Conservation (phyloP, 2,113 vertebrate genomes). For the Pluvialis apricaria region DNA sequence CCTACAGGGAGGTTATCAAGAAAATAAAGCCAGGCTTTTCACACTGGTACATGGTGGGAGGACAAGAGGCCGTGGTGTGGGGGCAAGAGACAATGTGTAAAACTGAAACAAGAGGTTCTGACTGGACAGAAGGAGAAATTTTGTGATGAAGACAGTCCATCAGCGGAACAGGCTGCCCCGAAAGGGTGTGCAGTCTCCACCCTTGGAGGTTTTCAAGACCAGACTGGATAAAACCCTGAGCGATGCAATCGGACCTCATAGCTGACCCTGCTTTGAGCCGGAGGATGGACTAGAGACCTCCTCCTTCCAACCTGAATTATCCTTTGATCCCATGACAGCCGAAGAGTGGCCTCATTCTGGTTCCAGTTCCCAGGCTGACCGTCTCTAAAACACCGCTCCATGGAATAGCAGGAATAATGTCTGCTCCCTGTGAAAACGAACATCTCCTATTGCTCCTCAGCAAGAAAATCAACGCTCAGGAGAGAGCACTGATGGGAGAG, state of each 20-base stretch:
- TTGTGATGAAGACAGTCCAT: not conserved
- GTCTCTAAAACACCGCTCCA: not conserved
- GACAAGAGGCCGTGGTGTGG: not conserved
- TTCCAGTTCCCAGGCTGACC: not conserved
- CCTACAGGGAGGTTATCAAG: fast-evolving
- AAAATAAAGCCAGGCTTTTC: not conserved
- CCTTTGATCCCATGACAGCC: not conserved
- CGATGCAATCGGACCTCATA: not conserved
- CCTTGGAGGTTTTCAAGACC: not conserved
- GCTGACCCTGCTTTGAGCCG: not conserved
- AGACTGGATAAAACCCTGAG: not conserved
- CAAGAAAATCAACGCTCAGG: not conserved
- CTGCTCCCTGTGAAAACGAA: not conserved
- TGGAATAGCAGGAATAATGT: not conserved
- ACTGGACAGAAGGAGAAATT: not conserved
- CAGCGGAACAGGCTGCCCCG: not conserved
- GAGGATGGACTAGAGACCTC: not conserved
- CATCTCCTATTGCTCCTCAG: not conserved
- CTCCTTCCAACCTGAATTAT: not conserved
- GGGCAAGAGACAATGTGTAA: not conserved
- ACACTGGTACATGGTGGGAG: too few species aligned
- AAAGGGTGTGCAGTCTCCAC: not conserved
- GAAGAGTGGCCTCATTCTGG: not conserved
- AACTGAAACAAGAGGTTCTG: not conserved
- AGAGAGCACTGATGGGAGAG: not conserved